Percentiles rank a stretch among this genome's conserved stretches.
Conservation (phyloP, 2,888 invertebrate genomes). For the Megamerina dolium region DNA sequence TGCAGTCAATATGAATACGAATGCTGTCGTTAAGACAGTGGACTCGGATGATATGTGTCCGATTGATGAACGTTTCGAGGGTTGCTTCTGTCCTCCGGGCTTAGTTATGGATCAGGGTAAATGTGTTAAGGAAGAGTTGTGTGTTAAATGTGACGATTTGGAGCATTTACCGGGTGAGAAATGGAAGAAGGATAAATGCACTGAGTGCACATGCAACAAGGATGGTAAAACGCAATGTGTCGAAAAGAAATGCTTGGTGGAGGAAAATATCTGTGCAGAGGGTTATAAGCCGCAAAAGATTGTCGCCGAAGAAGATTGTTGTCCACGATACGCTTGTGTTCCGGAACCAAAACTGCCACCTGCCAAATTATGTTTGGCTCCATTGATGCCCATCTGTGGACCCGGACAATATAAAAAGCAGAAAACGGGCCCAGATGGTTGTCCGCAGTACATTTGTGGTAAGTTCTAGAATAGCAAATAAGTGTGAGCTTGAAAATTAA, state of each 20-base stretch:
- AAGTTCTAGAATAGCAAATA: conserved; percentile 26
- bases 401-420: conserved; percentile 65
- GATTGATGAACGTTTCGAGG: conserved; percentile 56
- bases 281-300: conserved; percentile 55
- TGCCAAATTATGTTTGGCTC: conserved; percentile 56
- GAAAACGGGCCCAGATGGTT: conserved; percentile 59
- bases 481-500: background rate
- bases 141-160: conserved; percentile 68
- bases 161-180: conserved; percentile 60
- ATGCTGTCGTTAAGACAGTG: conserved; percentile 31
- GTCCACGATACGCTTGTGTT: conserved; percentile 64
- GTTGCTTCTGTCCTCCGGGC: conserved; percentile 78
- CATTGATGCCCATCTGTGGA: conserved; percentile 64
- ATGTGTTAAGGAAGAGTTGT: conserved; percentile 63
- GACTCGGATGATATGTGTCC: conserved; percentile 48
- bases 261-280: conserved; percentile 57
- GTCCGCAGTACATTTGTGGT: conserved; percentile 71
- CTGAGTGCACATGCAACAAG: conserved; percentile 62
- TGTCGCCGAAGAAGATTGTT: conserved; percentile 58
- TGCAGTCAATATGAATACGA: conserved; percentile 37
- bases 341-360: conserved; percentile 51
- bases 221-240: conserved; percentile 58
- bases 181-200: conserved; percentile 67
- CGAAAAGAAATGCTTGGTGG: conserved; percentile 55
- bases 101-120: conserved; percentile 64